These are phyloP conservation scores for Atta colombica DNA, from an alignment of 1,140 invertebrate species.

Conservation along the genomic window DNA sequence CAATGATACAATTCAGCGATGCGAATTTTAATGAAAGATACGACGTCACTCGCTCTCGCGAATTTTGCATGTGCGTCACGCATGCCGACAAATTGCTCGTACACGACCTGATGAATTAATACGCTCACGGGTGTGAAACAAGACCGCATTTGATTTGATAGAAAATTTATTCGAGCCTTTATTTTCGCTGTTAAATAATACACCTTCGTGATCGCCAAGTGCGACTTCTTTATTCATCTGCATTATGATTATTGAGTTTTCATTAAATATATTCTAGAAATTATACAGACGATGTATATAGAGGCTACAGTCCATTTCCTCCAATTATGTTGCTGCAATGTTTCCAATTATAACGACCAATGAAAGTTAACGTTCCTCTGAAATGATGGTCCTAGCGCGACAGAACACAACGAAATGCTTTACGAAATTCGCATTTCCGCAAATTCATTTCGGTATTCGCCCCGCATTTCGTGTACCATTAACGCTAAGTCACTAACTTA, in stretches of 20 bases:
- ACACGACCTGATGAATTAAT: constrained; percentile 43
- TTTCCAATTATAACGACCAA: constrained; percentile 32
- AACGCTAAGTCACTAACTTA: neutral
- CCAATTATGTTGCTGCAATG: constrained; percentile 29
- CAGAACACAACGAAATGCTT: neutral
- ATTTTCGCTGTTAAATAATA: neutral
- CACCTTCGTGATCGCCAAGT: neutral
- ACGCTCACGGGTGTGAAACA: constrained; percentile 10
- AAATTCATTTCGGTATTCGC: neutral
- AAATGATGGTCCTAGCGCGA: neutral
- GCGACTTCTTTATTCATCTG: neutral
- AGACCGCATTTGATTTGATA: constrained; percentile 34
- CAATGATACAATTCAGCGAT: constrained; percentile 18
- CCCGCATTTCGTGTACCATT: neutral
- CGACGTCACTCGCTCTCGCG: neutral
- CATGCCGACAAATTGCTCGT: constrained; percentile 37
- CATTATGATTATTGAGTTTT: neutral
- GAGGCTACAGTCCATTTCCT: constrained; percentile 4
- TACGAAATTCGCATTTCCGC: constrained; percentile 26
- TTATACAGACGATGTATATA: neutral
- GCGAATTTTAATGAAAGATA: constrained; percentile 29
- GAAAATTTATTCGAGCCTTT: constrained; percentile 18
- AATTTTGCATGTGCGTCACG: constrained; percentile 18
- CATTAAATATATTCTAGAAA: neutral
- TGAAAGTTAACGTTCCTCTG: constrained; percentile 19